phyloP scores from a whole-genome alignment of 2,113 vertebrate species.

The Callipepla squamata region DNA sequence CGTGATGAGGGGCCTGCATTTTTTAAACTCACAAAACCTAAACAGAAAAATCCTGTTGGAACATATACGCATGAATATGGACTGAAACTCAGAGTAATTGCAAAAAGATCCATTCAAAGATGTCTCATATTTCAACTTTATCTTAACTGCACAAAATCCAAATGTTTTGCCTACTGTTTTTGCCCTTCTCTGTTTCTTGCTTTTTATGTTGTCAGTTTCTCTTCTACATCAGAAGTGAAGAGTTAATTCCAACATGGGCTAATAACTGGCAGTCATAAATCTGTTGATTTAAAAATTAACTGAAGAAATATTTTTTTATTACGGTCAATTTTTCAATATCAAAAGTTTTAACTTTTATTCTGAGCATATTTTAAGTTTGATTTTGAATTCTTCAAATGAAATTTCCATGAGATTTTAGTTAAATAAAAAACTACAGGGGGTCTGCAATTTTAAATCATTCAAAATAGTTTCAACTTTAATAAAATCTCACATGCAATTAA shows the following conservation, averaged over 20 bases:
- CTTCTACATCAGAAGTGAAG: not conserved
- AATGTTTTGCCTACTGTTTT: not conserved
- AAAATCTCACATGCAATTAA: not conserved
- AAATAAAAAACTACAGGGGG: not conserved
- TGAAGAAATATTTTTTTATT: not conserved
- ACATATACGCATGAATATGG: not conserved
- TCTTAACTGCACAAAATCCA: not conserved
- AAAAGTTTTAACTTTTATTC: not conserved
- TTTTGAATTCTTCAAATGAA: not conserved
- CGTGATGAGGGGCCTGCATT: not conserved
- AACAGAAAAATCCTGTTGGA: not conserved
- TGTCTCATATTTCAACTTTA: accelerated
- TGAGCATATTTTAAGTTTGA: not conserved
- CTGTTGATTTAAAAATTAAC: not conserved
- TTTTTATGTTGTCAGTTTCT: not conserved
- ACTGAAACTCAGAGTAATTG: not conserved
- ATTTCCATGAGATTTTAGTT: not conserved
- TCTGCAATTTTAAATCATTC: not conserved
- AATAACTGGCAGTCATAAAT: not conserved
- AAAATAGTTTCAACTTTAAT: not conserved
- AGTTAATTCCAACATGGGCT: not conserved
- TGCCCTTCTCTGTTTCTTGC: not conserved
- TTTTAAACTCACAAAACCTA: not conserved
- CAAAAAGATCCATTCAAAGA: not conserved
- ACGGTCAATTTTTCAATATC: not conserved